Evolutionary conservation across 2,113 vertebrate species (phyloP).

Genomic region (Lophura nycthemera): DNA sequence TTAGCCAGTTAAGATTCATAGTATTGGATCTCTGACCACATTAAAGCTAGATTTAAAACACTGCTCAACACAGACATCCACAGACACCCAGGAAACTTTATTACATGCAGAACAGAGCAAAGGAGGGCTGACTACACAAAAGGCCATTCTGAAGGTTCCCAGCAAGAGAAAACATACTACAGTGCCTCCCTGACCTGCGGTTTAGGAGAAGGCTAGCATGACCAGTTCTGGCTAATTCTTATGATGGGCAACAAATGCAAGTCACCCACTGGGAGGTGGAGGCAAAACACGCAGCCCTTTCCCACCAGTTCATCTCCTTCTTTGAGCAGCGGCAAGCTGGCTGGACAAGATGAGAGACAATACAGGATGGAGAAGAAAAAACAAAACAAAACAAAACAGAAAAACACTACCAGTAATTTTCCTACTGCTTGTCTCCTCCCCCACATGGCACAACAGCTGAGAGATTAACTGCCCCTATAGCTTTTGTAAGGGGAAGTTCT

Average conservation of each 20-base stretch:
- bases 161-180: neutral
- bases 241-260: neutral
- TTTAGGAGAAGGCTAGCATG: neutral
- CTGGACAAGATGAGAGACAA: neutral
- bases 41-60: neutral
- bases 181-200: neutral
- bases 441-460: neutral
- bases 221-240: neutral
- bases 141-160: neutral
- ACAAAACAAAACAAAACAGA: neutral
- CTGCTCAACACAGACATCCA: neutral
- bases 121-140: neutral
- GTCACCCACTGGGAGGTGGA: neutral
- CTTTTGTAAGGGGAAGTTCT: slow-evolving; percentile 8
- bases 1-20: neutral
- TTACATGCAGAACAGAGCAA: neutral
- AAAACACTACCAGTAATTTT: neutral
- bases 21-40: neutral
- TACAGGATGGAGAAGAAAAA: neutral
- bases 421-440: neutral
- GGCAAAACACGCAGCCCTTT: neutral
- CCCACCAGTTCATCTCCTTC: neutral
- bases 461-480: neutral
- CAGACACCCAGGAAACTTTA: neutral
- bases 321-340: neutral